Percentiles rank a stretch among this genome's conserved stretches.
Evolutionary conservation across 2,113 vertebrate genomes (phyloP).

Genomic region (Lophura nycthemera): DNA sequence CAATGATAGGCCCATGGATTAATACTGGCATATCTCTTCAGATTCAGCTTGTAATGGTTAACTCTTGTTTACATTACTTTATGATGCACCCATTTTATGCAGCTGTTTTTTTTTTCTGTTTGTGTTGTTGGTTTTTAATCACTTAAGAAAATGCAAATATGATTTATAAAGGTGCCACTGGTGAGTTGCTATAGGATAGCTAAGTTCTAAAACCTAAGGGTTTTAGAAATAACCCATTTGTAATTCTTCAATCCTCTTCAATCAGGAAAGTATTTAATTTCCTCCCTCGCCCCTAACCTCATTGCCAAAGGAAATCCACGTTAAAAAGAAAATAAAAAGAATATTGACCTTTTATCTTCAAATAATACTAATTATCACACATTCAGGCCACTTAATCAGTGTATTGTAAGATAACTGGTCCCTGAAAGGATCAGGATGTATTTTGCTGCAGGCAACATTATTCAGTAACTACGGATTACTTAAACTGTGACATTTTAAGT

Average conservation of each 20-base stretch:
- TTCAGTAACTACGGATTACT: neutral
- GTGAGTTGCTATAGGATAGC: neutral
- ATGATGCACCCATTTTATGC: neutral
- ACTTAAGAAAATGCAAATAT: neutral
- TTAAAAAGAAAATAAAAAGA: neutral
- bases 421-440: neutral
- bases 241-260: neutral
- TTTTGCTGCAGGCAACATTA: neutral
- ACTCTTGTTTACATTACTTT: neutral
- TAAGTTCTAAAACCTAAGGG: neutral
- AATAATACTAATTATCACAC: slow-evolving; percentile 13
- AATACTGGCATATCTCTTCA: neutral
- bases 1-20: accelerated
- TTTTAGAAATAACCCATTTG: neutral
- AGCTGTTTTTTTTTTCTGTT: neutral
- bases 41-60: neutral
- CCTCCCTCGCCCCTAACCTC: neutral
- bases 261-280: neutral
- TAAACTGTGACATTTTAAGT: neutral
- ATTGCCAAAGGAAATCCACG: neutral
- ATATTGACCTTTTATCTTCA: slow-evolving; percentile 10
- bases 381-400: neutral
- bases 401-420: neutral
- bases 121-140: neutral
- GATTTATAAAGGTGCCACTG: neutral